phyloP scores from a whole-genome alignment of 2,888 invertebrate genomes.

The Zygaena filipendulae region DNA sequence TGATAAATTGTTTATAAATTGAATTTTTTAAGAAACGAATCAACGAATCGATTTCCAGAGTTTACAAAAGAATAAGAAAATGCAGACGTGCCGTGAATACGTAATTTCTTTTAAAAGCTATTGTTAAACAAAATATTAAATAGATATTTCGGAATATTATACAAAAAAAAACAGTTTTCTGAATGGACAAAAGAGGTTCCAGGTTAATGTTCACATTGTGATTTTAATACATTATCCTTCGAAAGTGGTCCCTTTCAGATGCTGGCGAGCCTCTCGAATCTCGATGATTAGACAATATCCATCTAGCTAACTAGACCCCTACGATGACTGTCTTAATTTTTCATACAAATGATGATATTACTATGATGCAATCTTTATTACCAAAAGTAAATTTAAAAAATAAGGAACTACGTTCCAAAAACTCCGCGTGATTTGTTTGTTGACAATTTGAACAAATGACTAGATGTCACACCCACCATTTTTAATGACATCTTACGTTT shows the following conservation, averaged over 20 bases:
- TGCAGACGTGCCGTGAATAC: constrained; percentile 49
- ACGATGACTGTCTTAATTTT: too few relatives aligned
- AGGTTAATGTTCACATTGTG: constrained; percentile 55
- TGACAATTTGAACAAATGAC: too few relatives aligned
- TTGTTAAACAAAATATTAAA: constrained; percentile 53
- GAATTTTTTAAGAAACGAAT: constrained; percentile 15
- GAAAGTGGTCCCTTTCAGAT: constrained; percentile 57
- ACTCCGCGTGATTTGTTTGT: too few relatives aligned
- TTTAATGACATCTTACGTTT: too few relatives aligned
- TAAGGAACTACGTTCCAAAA: too few relatives aligned
- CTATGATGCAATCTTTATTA: too few relatives aligned
- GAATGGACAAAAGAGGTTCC: constrained; percentile 43
- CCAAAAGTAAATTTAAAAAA: too few relatives aligned
- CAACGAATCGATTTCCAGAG: constrained; percentile 26
- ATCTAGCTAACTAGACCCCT: constrained; percentile 47
- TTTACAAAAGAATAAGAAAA: constrained; percentile 41
- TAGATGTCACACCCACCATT: too few relatives aligned
- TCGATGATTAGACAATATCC: constrained; percentile 60
- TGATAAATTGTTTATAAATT: background rate
- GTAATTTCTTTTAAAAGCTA: constrained; percentile 51
- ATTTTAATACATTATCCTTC: constrained; percentile 62
- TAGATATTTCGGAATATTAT: constrained; percentile 28
- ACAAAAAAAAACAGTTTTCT: constrained; percentile 46
- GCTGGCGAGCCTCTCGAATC: constrained; percentile 31
- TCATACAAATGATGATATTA: too few relatives aligned